Evolutionary conservation across 2,888 invertebrate species (phyloP).

Genomic region (Priocnemis perturbator): DNA sequence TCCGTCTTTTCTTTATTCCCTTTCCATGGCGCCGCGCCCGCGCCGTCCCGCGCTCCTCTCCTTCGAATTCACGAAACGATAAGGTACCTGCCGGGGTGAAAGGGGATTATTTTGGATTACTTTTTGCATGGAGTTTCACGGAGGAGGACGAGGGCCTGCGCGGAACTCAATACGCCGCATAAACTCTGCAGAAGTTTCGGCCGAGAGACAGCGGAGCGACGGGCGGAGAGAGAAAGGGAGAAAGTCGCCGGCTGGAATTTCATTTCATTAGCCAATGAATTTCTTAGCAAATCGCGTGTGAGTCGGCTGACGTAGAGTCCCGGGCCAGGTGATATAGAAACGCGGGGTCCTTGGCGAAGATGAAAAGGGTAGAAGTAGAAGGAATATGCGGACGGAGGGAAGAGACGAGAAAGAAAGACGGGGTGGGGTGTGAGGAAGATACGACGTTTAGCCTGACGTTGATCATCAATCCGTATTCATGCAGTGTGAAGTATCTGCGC

Average conservation of each 20-base stretch:
- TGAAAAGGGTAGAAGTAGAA: constrained; percentile 24
- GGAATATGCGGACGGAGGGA: neutral
- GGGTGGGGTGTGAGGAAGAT: neutral
- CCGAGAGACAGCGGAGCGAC: constrained; percentile 5
- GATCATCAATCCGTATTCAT: constrained; percentile 32
- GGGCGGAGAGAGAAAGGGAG: constrained; percentile 22
- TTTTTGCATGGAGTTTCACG: constrained; percentile 49
- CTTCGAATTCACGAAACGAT: constrained; percentile 37
- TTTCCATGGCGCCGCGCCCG: constrained; percentile 3
- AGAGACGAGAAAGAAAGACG: constrained; percentile 3
- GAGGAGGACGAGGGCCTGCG: constrained; percentile 23
- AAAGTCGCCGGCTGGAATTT: constrained; percentile 50
- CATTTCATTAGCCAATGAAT: constrained; percentile 65
- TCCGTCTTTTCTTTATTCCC: constrained; percentile 37
- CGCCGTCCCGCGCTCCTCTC: constrained; percentile 27
- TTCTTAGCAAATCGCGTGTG: constrained; percentile 61
- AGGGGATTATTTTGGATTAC: constrained; percentile 62
- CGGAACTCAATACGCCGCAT: constrained; percentile 59
- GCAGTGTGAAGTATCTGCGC: constrained; percentile 36
- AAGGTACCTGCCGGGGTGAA: constrained; percentile 37
- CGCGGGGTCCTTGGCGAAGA: constrained; percentile 21
- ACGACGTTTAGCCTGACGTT: constrained; percentile 31
- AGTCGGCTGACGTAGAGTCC: constrained; percentile 43
- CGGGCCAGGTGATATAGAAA: constrained; percentile 41
- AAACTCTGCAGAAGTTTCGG: constrained; percentile 34